Conservation (phyloP, 2,888 invertebrate species). For the Clivina fossor region DNA sequence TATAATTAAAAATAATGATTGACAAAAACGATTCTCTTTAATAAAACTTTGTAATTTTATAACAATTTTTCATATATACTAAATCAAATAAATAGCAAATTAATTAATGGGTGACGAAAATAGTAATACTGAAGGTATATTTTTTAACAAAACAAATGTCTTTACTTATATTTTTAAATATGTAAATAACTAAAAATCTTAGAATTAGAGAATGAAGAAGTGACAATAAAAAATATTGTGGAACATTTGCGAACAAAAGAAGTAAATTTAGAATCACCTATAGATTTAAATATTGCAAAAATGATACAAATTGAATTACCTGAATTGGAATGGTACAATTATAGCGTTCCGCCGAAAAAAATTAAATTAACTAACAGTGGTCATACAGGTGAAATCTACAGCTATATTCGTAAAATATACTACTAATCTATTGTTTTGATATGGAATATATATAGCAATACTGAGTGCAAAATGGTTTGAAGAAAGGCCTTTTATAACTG, state of each 20-base stretch:
- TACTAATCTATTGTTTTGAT: neutral
- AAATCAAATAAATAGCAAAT: too few species aligned
- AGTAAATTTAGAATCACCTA: constrained; percentile 51
- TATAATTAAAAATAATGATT: too few species aligned
- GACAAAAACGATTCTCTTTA: too few species aligned
- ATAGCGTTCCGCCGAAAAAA: constrained; percentile 62
- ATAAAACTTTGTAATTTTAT: too few species aligned
- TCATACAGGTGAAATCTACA: constrained; percentile 57
- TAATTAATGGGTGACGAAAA: too few species aligned
- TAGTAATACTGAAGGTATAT: too few species aligned
- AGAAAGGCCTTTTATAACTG: constrained; percentile 61
- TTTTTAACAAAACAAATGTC: too few species aligned
- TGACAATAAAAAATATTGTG: neutral
- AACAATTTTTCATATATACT: too few species aligned
- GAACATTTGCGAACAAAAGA: constrained; percentile 9
- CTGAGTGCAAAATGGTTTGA: constrained; percentile 65
- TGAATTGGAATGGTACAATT: constrained; percentile 60
- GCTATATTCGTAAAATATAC: neutral
- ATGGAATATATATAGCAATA: constrained; percentile 53
- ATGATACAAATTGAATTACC: constrained; percentile 52
- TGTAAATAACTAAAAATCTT: neutral
- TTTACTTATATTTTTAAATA: neutral
- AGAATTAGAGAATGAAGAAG: neutral
- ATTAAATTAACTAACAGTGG: constrained; percentile 70
- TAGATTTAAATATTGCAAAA: constrained; percentile 52